These are phyloP conservation scores for Prunella fulvescens DNA, from an alignment of 2,113 vertebrate species.

Conservation along the genomic window DNA sequence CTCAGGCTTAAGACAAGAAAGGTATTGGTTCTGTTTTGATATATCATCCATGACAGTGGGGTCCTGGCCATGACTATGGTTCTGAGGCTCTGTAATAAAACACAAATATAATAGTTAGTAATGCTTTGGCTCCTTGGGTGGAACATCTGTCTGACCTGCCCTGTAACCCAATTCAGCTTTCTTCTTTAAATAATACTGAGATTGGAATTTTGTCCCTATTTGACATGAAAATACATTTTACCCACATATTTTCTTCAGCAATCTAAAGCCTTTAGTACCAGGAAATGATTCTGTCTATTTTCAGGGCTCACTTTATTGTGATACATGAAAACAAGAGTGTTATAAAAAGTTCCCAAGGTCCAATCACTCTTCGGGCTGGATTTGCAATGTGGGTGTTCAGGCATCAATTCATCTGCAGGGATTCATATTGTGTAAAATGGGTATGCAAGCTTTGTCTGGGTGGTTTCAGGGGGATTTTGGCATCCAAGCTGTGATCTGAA, in stretches of 20 bases:
- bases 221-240: background rate
- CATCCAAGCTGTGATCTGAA: background rate
- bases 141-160: slow-evolving; percentile 42
- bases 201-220: background rate
- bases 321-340: background rate
- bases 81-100: slow-evolving; percentile 1
- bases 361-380: background rate
- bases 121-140: slow-evolving; percentile 36
- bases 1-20: background rate
- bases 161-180: background rate
- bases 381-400: background rate
- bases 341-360: background rate
- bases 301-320: background rate
- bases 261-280: background rate
- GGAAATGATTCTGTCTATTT: background rate
- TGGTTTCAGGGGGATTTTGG: background rate
- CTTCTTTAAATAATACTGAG: background rate
- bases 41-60: background rate
- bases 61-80: background rate
- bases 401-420: background rate
- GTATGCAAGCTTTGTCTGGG: background rate
- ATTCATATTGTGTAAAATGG: background rate
- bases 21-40: background rate
- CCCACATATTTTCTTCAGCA: background rate
- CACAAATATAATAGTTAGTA: slow-evolving; percentile 34